Evolutionary conservation across 2,888 invertebrate genomes (phyloP).

Genomic region (Trichopoda pennipes): DNA sequence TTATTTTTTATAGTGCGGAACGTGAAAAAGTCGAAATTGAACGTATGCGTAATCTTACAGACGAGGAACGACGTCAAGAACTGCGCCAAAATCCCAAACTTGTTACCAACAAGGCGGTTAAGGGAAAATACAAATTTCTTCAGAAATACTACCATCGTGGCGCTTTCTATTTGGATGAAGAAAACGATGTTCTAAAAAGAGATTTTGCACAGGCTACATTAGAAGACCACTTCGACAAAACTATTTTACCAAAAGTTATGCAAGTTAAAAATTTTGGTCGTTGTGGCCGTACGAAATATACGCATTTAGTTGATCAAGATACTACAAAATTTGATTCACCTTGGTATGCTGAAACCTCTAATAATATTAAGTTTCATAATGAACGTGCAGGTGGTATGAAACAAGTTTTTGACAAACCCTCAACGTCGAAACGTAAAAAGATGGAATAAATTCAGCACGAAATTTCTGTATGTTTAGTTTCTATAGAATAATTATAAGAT

Average conservation of each 20-base stretch:
- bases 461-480: constrained; percentile 31
- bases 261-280: constrained; percentile 99
- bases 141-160: constrained; percentile 99
- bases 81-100: constrained; percentile 93
- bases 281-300: constrained; percentile 99
- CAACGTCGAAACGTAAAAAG: constrained; percentile 81
- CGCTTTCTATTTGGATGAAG: constrained; percentile 97
- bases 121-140: constrained; percentile 99
- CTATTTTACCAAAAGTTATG: constrained; percentile 99
- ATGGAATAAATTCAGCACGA: constrained; percentile 70
- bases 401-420: constrained; percentile 94
- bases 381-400: constrained; percentile 96
- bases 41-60: constrained; percentile 94
- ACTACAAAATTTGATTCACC: constrained; percentile 99
- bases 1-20: constrained; percentile 85
- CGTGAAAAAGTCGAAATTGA: constrained; percentile 94
- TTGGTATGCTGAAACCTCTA: constrained; percentile 95
- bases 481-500: constrained; percentile 34
- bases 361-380: constrained; percentile 92
- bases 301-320: constrained; percentile 99
- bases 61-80: constrained; percentile 96
- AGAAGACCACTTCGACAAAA: constrained; percentile 99
- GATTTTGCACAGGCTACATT: constrained; percentile 97
- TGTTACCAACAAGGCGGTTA: constrained; percentile 95
- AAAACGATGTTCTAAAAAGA: constrained; percentile 93